Evolutionary conservation across 2,113 vertebrate genomes (phyloP).

Genomic region (Halichoeres trimaculatus): DNA sequence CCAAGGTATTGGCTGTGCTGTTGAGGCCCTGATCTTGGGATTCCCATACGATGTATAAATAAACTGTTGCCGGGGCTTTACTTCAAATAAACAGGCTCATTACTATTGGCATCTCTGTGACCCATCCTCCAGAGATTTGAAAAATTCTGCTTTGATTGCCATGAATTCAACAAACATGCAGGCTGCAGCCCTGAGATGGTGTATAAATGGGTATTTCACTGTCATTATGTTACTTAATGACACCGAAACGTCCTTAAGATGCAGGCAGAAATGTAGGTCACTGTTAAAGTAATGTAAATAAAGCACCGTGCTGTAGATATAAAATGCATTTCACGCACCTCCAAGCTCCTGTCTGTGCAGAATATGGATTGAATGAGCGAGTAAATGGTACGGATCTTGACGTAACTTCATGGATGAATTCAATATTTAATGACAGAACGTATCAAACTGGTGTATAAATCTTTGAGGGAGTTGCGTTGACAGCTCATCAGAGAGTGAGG

Average conservation of each 20-base stretch:
- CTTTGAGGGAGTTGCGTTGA: too few relatives aligned
- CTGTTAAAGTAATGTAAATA: not conserved
- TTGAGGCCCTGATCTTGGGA: not conserved
- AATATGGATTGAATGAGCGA: too few relatives aligned
- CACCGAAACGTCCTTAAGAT: not conserved
- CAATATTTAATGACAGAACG: too few relatives aligned
- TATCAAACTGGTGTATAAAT: too few relatives aligned
- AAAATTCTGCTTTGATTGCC: not conserved
- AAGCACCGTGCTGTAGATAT: not conserved
- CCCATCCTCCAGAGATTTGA: constrained; percentile 5
- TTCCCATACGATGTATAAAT: constrained; percentile 18
- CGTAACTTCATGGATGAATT: too few relatives aligned
- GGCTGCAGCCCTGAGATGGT: not conserved
- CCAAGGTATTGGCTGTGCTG: constrained; percentile 11
- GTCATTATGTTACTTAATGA: not conserved
- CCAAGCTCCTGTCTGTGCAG: not conserved
- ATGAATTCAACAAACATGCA: not conserved
- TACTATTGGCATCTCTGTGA: not conserved
- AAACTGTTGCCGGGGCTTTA: not conserved
- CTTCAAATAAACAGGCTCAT: not conserved
- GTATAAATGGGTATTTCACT: not conserved
- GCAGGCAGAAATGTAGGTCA: not conserved
- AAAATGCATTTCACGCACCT: not conserved
- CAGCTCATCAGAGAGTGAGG: too few relatives aligned
- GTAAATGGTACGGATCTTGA: too few relatives aligned